phyloP scores from a whole-genome alignment of 2,113 vertebrate genomes.

The Tonatia bakeri region DNA sequence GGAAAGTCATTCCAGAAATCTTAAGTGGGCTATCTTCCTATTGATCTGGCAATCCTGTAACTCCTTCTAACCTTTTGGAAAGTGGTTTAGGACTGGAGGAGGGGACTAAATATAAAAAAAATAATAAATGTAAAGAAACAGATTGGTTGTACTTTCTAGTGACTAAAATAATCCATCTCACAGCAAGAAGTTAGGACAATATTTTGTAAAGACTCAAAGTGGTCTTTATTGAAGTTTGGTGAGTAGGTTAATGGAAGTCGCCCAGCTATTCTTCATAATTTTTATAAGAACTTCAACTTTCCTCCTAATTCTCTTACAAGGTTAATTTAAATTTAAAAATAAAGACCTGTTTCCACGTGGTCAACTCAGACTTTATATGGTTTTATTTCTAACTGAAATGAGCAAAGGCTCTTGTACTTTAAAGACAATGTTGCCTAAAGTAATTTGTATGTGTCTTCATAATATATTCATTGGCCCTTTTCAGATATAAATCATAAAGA shows the following conservation, averaged over 20 bases:
- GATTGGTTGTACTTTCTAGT: background rate
- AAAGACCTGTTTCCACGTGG: background rate
- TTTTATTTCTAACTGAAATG: background rate
- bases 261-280: background rate
- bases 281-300: background rate
- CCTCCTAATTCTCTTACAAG: background rate
- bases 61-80: background rate
- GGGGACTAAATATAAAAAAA: background rate
- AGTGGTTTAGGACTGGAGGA: background rate
- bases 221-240: background rate
- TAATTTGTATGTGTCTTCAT: background rate
- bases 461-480: background rate
- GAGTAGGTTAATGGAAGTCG: background rate
- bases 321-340: background rate
- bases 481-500: background rate
- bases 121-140: background rate
- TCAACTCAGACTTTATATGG: background rate
- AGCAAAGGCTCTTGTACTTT: background rate
- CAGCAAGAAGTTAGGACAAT: background rate
- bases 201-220: constrained; percentile 1
- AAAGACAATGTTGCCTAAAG: background rate
- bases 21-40: background rate
- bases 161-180: background rate
- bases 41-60: background rate
- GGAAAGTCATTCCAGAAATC: background rate